Evolutionary conservation across 1,140 invertebrate genomes (phyloP), one percentile per base, ranked within the genome.

Genomic region (Dinoponera quadriceps): DNA sequence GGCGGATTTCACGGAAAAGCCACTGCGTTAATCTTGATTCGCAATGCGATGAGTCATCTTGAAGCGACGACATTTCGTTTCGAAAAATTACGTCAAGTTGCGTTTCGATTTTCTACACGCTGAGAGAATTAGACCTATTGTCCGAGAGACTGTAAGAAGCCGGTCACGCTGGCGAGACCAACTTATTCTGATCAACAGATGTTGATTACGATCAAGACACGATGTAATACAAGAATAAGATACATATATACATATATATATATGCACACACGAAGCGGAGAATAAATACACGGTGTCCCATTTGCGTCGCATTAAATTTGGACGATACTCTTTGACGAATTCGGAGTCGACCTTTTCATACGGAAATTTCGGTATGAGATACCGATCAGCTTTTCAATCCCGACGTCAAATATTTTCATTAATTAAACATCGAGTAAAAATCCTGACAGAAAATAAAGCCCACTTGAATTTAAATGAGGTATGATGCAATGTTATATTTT

Each of bases 1-100:
- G 82, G 71, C 83, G 49, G 16, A 73, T 77, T 88, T 88, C 87
- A 33, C 74, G 73, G 87, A 88, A 84, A 88, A 88, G 78, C 69
- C 75, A 49, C 80, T 68, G 57, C 33, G 69, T 83, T 85, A 88
- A 88, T 88, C 78, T 66, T 27, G 78, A 85, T 88, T 78, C 38
- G 83, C 71, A 71, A 85, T 57, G 48, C 63, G 83, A 71, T 88
- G 87, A 88, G 78, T 88, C 87, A 88, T 3, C 29, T 49, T 29
- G 71, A 57, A 69, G 80, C 63, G 59, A 69, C 68, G 51, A 68
- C 55, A 14, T 51, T 44, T 20, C 29, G 55, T 38, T 60, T 20
- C 20, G 49, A 59, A 81, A 74, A 68, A 44, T 9, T n/a, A 9
- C 14, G 51, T 18, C 25, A 25, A 54, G 54, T 68, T 33, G 22